These are phyloP conservation scores for Taenioides sp. DNA, from an alignment of 2,797 vertebrate species.

Conservation along the genomic window DNA sequence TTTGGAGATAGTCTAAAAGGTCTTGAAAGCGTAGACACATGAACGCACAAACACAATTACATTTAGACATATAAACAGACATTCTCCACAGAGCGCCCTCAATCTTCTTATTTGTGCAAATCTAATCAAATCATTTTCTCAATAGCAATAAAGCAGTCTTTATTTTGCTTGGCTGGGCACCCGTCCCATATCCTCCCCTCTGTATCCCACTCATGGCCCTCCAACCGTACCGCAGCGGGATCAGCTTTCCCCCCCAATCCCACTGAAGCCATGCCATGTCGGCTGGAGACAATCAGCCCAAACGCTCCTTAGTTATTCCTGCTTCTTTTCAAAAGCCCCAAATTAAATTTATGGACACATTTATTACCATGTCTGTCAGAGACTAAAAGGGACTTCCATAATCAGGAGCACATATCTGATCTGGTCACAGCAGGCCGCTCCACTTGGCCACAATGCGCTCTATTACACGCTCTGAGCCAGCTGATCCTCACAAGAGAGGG, in stretches of 20 bases:
- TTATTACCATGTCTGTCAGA: conserved; percentile 98
- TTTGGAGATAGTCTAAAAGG: conserved; percentile 28
- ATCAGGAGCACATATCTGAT: conserved; percentile 93
- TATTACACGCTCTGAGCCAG: conserved; percentile 77
- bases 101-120: conserved; percentile 82
- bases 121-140: conserved; percentile 92
- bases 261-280: conserved; percentile 91
- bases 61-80: conserved; percentile 44
- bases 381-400: conserved; percentile 91
- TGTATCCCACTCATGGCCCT: conserved; percentile 34
- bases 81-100: conserved; percentile 43
- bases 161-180: conserved; percentile 93
- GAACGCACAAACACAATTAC: conserved; percentile 35
- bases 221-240: conserved; percentile 83
- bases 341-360: conserved; percentile 99
- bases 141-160: conserved; percentile 92
- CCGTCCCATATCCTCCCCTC: conserved; percentile 65
- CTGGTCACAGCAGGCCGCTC: conserved; percentile 75
- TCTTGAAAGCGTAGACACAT: conserved; percentile 35
- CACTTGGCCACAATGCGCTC: conserved; percentile 77
- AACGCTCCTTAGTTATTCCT: conserved; percentile 95
- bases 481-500: conserved; percentile 71
- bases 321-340: conserved; percentile 91
- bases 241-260: conserved; percentile 86
- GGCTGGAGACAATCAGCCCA: conserved; percentile 97